Conservation (phyloP, 2,113 vertebrate genomes). For the Xiphophorus couchianus region DNA sequence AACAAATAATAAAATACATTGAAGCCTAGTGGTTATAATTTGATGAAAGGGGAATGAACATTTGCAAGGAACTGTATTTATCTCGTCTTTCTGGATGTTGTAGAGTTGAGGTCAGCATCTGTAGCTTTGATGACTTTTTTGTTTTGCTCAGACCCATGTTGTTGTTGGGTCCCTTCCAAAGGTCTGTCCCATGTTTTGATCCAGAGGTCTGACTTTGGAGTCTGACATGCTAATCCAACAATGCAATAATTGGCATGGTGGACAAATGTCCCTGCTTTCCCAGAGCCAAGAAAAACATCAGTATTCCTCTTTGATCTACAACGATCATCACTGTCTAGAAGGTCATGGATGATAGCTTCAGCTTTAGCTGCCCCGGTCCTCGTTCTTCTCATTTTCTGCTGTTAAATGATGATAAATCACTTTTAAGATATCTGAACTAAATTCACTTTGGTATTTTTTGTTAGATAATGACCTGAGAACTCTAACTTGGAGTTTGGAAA, state of each 20-base stretch:
- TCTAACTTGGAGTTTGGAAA: too few relatives aligned
- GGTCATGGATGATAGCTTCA: conserved; percentile 18
- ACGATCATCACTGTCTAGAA: conserved; percentile 3
- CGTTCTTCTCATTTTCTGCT: not conserved
- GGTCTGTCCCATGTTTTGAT: conserved; percentile 32
- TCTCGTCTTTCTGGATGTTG: conserved; percentile 60
- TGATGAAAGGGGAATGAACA: too few relatives aligned
- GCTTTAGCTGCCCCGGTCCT: not conserved
- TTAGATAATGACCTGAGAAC: too few relatives aligned
- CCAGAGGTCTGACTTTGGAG: conserved; percentile 15
- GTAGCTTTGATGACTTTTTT: too few relatives aligned
- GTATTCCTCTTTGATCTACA: conserved; percentile 46
- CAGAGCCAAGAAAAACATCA: conserved; percentile 60
- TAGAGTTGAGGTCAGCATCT: conserved; percentile 68
- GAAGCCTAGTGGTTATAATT: too few relatives aligned
- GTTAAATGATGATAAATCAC: conserved; percentile 1
- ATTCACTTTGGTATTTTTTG: too few relatives aligned
- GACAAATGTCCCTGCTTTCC: conserved; percentile 44
- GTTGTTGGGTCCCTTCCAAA: conserved; percentile 18
- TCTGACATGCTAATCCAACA: conserved; percentile 32
- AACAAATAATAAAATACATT: too few relatives aligned
- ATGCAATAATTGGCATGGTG: conserved; percentile 34
- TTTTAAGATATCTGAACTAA: too few relatives aligned
- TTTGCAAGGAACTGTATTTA: conserved; percentile 58
- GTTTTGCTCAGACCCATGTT: not conserved